phyloP scores from a whole-genome alignment of 1,140 invertebrate species.

The Thereuonema tuberculata region DNA sequence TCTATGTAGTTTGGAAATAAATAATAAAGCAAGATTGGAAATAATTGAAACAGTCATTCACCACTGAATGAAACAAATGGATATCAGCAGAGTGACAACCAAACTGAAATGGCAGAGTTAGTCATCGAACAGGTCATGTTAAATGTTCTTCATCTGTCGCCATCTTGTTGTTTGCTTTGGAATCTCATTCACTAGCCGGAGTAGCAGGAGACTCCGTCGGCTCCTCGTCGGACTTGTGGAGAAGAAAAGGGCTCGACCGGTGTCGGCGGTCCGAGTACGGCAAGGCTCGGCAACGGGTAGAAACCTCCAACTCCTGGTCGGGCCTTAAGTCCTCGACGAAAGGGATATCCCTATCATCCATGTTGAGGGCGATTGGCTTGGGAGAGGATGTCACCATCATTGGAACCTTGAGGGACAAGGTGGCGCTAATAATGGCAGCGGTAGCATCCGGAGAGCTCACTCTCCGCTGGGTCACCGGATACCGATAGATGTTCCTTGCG shows the following conservation, averaged over 20 bases:
- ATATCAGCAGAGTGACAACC: no score
- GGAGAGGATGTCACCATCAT: constrained; percentile 7
- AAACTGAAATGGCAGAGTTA: no score
- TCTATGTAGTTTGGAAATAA: no score
- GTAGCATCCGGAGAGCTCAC: constrained; percentile 18
- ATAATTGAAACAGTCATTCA: no score
- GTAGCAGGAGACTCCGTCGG: constrained; percentile 34
- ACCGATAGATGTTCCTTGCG: constrained; percentile 17
- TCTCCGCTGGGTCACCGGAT: constrained; percentile 10
- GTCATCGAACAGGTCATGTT: no score
- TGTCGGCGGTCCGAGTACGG: neutral
- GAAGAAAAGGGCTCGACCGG: constrained; percentile 10
- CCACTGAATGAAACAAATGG: no score
- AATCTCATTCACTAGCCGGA: no score
- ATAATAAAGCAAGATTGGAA: no score
- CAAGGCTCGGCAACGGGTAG: neutral
- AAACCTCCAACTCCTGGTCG: neutral
- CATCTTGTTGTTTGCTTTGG: no score
- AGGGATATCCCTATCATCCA: constrained; percentile 52
- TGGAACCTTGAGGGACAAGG: constrained; percentile 55
- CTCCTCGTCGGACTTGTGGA: constrained; percentile 30
- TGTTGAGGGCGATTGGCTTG: constrained; percentile 31
- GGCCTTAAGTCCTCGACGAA: constrained; percentile 45
- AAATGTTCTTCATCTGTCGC: no score
- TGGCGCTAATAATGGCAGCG: constrained; percentile 54